Evolutionary conservation across 2,797 vertebrate genomes (phyloP).

Genomic region (Crocidura indochinensis): DNA sequence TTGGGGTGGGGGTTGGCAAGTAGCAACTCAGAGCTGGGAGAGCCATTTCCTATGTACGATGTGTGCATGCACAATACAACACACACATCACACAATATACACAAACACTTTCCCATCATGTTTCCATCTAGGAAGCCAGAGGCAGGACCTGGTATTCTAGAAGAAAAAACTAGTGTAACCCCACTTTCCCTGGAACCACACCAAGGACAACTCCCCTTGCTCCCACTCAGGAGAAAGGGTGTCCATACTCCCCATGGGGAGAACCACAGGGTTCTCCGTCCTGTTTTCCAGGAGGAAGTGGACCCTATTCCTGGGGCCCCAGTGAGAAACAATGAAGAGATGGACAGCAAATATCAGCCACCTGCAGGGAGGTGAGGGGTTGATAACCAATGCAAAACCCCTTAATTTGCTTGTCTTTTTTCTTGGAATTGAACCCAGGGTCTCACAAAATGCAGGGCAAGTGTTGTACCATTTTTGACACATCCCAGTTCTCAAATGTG

Average conservation of each 20-base stretch:
- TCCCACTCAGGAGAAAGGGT: background rate
- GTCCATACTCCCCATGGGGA: background rate
- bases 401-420: no score
- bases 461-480: no score
- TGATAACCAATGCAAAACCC: no score
- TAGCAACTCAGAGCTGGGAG: slow-evolving; percentile 14
- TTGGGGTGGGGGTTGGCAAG: no score
- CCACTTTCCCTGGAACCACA: background rate
- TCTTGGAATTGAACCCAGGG: no score
- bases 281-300: background rate
- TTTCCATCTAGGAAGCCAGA: slow-evolving; percentile 34
- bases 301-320: no score
- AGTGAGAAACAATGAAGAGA: no score
- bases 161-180: background rate
- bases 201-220: background rate
- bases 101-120: background rate
- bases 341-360: no score
- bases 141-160: background rate
- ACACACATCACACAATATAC: background rate
- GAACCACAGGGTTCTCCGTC: background rate
- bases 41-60: background rate
- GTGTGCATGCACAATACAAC: background rate
- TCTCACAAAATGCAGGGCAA: no score
- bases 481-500: no score
- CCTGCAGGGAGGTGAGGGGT: no score